Base-by-base conservation (phyloP, 53 echinoderm and acorn worm genomes). In the Holothuria scabra region DNA sequence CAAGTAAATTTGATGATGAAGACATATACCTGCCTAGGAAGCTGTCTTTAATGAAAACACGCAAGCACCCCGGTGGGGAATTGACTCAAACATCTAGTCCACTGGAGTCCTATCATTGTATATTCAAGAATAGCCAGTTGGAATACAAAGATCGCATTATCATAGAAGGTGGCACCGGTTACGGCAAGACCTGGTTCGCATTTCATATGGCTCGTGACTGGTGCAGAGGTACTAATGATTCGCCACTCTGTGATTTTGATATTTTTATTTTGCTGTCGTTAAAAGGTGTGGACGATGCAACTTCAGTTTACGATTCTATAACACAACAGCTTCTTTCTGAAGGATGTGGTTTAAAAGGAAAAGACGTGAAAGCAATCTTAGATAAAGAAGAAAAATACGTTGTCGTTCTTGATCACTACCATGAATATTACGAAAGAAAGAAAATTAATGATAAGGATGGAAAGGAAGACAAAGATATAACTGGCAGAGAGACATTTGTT, bases 391-490 rank as follows among this genome's bases (percentile, higher is more conserved):
- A 55, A 18, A 55, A 20, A 26, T 76, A n/a, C 23, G 76, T 76
- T 10, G 5, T 76, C 4, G 30, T 76, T 55, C 76, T 76, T 76
- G 76, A 76, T 29, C 76, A 76, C 56, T 76, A 56, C 23, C 57
- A 55, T 56, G 76, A 76, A 49, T 76, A 76, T 11, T 56, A 76
- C 30, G 56, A 76, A 29, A 58, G 56, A 31, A 76, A 32, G 32
- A 57, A 1, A 18, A 0, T 52, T 1, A 52, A 52, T 18, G 18
- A 14, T 1, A 52, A 52, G 18, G 18, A 52, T 52, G 18, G 16
- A 12, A 52, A 52, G 18, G 18, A 52, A 52, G 52, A 8, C 2
- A 52, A 30, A 30, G 23, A 76, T 11, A 1, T 55, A 1, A 19
- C 30, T 16, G 5, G 20, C 1, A 76, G 58, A 28, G 56, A 76